Percentiles rank a stretch among this genome's conserved stretches.
These are phyloP conservation scores for Pachyrhynchus sulphureomaculatus DNA, from an alignment of 1,140 invertebrate species.

Conservation along the genomic window DNA sequence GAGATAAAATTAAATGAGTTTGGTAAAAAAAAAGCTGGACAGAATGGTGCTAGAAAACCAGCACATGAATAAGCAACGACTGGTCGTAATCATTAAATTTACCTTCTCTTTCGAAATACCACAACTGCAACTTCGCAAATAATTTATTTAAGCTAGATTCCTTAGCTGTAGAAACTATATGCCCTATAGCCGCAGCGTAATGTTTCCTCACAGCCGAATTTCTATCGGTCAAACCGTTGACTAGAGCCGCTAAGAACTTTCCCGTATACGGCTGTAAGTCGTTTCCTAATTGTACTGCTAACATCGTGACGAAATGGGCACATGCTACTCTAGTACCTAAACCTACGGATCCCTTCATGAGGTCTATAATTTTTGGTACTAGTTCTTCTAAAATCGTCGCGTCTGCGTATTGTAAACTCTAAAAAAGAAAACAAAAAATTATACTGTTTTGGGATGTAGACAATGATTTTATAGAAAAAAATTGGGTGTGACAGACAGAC, in stretches of 20 bases:
- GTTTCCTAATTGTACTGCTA: conserved; percentile 58
- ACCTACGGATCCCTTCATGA: conserved; percentile 77
- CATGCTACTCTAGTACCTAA: conserved; percentile 84
- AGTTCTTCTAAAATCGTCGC: conserved; percentile 73
- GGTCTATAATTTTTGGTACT: conserved; percentile 77
- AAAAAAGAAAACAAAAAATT: conserved; percentile 38
- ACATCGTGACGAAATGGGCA: conserved; percentile 78
- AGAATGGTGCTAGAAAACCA: neutral
- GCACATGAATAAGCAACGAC: no score
- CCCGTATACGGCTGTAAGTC: conserved; percentile 67
- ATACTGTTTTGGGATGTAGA: conserved; percentile 9
- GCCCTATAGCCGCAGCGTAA: conserved; percentile 79
- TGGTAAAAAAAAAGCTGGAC: no score
- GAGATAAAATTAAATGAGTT: no score
- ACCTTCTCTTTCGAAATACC: conserved; percentile 71
- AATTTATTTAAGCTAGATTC: conserved; percentile 83
- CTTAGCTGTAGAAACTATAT: conserved; percentile 85
- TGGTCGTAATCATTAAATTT: no score
- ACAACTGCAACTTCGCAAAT: conserved; percentile 74
- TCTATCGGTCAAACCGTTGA: conserved; percentile 80
- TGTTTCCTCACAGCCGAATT: conserved; percentile 81
- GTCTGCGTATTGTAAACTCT: conserved; percentile 85
- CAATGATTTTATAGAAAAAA: no score
- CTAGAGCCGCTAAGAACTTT: conserved; percentile 75
- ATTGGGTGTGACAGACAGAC: no score